Evolutionary conservation across 2,113 vertebrate genomes (phyloP).

Genomic region (Ptyas mucosa): DNA sequence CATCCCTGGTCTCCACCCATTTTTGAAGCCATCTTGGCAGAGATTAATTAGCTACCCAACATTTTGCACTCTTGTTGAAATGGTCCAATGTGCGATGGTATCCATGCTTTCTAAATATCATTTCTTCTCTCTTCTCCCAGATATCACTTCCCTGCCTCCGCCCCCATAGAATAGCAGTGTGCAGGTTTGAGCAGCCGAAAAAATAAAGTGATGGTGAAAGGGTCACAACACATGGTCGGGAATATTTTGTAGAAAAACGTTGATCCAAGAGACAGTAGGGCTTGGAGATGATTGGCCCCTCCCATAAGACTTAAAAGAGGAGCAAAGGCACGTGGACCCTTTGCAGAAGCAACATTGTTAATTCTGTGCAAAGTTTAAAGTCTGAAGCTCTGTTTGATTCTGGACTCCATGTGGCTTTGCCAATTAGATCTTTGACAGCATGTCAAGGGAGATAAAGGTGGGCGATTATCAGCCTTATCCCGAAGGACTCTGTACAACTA

Average conservation of each 20-base stretch:
- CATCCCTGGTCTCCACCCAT: not conserved
- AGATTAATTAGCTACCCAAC: not conserved
- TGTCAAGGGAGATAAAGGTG: too few relatives aligned
- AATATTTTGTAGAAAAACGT: not conserved
- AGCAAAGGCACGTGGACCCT: too few relatives aligned
- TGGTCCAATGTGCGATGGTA: not conserved
- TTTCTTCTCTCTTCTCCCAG: not conserved
- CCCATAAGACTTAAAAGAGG: too few relatives aligned
- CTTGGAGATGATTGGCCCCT: too few relatives aligned
- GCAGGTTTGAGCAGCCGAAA: not conserved
- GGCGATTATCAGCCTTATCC: too few relatives aligned
- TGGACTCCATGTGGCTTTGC: too few relatives aligned
- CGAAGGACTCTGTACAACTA: too few relatives aligned
- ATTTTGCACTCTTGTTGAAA: slow-evolving; percentile 9
- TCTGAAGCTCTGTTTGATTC: too few relatives aligned
- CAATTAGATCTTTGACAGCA: too few relatives aligned
- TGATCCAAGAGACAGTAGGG: not conserved
- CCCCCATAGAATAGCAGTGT: not conserved
- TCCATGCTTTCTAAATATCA: not conserved
- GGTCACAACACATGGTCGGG: not conserved
- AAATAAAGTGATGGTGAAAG: not conserved
- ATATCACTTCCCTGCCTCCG: not conserved
- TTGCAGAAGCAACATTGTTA: too few relatives aligned
- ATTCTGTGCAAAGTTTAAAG: too few relatives aligned
- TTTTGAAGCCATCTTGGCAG: slow-evolving; percentile 27